Percentiles rank a stretch among this genome's conserved stretches.
Conservation (phyloP, 1,140 invertebrate genomes). For the Nylanderia fulva region DNA sequence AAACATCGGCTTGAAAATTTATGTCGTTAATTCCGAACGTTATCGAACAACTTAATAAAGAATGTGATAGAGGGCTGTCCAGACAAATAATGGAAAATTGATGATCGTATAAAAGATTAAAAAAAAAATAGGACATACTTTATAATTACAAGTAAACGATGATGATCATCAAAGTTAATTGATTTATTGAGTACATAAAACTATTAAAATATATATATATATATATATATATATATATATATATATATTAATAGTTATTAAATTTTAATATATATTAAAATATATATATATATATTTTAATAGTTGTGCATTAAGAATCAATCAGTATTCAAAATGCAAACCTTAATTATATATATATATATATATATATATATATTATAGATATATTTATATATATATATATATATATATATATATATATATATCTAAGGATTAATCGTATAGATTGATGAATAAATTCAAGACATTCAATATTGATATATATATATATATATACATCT, state of each 20-base stretch:
- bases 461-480: background rate
- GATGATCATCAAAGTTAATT: background rate
- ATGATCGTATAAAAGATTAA: slow-evolving; percentile 8
- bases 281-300: background rate
- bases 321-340: background rate
- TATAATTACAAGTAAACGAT: slow-evolving; percentile 27
- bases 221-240: too few relatives aligned
- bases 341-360: too few relatives aligned
- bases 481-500: too few relatives aligned
- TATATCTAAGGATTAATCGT: background rate
- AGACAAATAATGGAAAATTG: slow-evolving; percentile 38
- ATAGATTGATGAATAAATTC: slow-evolving; percentile 22
- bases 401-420: too few relatives aligned
- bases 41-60: slow-evolving; percentile 31
- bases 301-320: background rate
- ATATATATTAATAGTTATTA: too few relatives aligned
- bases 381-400: too few relatives aligned
- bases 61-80: background rate
- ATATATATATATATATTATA: too few relatives aligned
- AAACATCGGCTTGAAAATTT: background rate
- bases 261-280: too few relatives aligned
- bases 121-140: slow-evolving; percentile 2
- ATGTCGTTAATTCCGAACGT: background rate
- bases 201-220: slow-evolving; percentile 21
- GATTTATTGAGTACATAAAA: slow-evolving; percentile 13